Percentiles rank a stretch among this genome's conserved stretches.
Evolutionary conservation across 2,888 invertebrate genomes (phyloP).

Genomic region (Trimorus sp.): DNA sequence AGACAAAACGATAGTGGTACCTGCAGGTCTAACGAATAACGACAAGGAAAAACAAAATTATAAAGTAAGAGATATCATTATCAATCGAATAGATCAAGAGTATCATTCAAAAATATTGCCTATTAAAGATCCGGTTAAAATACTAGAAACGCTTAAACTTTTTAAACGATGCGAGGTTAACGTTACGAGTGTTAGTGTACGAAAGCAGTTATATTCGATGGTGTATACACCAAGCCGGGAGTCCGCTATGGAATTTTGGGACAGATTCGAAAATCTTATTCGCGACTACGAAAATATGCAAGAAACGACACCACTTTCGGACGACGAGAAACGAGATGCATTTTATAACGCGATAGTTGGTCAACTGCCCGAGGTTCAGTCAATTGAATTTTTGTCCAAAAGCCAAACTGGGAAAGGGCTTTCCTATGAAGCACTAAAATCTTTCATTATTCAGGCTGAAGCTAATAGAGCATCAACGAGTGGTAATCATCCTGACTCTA

Average conservation of each 20-base stretch:
- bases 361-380: constrained; percentile 1
- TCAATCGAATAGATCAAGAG: constrained; percentile 5
- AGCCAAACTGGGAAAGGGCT: constrained; percentile 6
- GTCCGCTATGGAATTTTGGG: constrained; percentile 2
- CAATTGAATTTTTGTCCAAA: constrained; percentile 7
- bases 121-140: constrained; percentile 10
- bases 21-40: constrained; percentile 1
- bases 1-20: constrained; percentile 6
- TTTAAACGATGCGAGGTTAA: constrained; percentile 7
- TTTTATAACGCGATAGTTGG: constrained; percentile 3
- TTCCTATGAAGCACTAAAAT: neutral
- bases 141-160: constrained; percentile 2
- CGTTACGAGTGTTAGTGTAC: constrained; percentile 4
- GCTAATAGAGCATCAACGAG: neutral
- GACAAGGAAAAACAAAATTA: constrained; percentile 6
- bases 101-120: constrained; percentile 5
- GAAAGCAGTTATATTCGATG: constrained; percentile 7
- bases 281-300: constrained; percentile 9
- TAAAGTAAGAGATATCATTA: constrained; percentile 10
- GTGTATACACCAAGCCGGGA: neutral
- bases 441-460: constrained; percentile 15
- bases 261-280: constrained; percentile 9
- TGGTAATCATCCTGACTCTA: neutral
- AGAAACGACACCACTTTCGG: neutral
- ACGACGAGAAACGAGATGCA: constrained; percentile 7